Evolutionary conservation across 2,797 vertebrate species (phyloP), one percentile per base, ranked within the genome.

Genomic region (Nyctibius grandis): DNA sequence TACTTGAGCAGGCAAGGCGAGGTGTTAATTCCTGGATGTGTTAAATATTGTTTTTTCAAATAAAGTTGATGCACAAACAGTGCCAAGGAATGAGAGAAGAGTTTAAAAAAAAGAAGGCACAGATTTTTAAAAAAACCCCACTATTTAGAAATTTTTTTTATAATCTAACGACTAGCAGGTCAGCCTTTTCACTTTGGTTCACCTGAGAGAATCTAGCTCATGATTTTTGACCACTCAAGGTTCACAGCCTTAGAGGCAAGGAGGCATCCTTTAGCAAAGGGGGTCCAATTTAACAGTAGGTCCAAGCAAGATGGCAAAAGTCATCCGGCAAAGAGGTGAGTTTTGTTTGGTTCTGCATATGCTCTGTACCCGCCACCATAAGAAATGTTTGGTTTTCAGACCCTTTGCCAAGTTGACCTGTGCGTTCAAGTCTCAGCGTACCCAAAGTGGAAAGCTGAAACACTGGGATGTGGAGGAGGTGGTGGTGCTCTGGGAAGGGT

Each of bases 371-470:
- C 28, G 13, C 18, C 33, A 8, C 3, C 25, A 6, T 36, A 63
- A 67, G 31, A 50, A 60, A 28, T 5, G 4, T 36, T 53, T 68
- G 57, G 13, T 12, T 75, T 78, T 60, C 56, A 28, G 28, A 33
- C 40, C 3, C 9, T 19, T 44, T 54, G 21, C 12, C 53, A 42
- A 4, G 17, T 47, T 93, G 11, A 47, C n/a, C n/a, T 40, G 14
- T 21, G 18, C 4, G 0, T 45, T 60, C n/a, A 57, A 61, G 44
- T 12, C 15, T 11, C 70, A 42, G 15, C 0, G 0, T 9, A 40
- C 20, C 21, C 19, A 6, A 59, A 65, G 63, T 2, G 9, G 54
- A 61, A 74, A 64, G 60, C 23, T 14, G 8, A 38, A 69, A 70
- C 21, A 11, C 40, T 4, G 53, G 29, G 23, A 47, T 45, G 5